These are phyloP conservation scores for Ladona fulva DNA, from an alignment of 1,140 invertebrate species.

Conservation along the genomic window DNA sequence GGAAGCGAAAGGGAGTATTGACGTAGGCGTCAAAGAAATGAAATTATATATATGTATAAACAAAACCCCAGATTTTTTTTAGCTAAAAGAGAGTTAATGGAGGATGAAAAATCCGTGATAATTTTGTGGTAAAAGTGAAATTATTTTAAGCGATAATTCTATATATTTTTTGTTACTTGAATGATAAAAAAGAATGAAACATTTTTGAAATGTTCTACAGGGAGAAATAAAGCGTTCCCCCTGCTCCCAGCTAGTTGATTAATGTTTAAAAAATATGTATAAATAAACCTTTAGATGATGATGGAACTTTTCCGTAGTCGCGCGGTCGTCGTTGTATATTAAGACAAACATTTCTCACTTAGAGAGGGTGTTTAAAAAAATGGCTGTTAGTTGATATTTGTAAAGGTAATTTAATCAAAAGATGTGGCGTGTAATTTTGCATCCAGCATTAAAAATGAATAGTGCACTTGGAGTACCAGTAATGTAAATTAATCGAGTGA, in stretches of 20 bases:
- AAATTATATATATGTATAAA: neutral
- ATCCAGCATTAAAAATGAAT: neutral
- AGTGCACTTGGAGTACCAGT: neutral
- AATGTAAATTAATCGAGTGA: neutral
- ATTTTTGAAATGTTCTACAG: neutral
- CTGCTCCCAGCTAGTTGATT: neutral
- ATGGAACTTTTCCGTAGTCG: neutral
- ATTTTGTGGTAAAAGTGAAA: conserved; percentile 10
- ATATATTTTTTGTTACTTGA: conserved; percentile 4
- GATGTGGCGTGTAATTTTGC: neutral
- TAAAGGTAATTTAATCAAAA: neutral
- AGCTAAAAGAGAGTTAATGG: neutral
- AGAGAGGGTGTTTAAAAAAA: neutral
- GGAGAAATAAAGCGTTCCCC: neutral
- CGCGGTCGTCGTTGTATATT: neutral
- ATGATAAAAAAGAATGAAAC: neutral
- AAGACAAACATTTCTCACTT: neutral
- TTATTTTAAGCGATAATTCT: neutral
- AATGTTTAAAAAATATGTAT: neutral
- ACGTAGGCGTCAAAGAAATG: too few relatives aligned
- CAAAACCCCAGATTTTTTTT: neutral
- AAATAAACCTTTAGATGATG: conserved; percentile 1
- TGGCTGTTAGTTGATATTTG: conserved; percentile 1
- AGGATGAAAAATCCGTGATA: neutral
- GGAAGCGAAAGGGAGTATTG: neutral